Evolutionary conservation across 2,797 vertebrate species (phyloP), one percentile per base, ranked within the genome.

Genomic region (Craterocephalus amniculus): DNA sequence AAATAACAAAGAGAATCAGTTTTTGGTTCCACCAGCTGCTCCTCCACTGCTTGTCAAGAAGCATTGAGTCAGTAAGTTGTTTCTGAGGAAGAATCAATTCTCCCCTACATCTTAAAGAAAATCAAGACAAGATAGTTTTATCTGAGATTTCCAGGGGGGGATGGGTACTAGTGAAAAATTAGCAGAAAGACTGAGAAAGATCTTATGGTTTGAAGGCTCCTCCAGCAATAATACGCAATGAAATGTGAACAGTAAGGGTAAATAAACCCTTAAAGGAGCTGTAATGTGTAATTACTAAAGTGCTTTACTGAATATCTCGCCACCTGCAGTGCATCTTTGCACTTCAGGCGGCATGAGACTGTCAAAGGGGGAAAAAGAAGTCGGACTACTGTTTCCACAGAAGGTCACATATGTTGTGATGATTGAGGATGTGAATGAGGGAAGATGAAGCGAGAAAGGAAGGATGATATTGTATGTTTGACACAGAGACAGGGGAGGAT

Each of bases 391-490:
- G 73, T 87, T 76, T 52, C 83, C 55, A 63, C 63, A 84, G 82
- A 89, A 91, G 87, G 87, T 88, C 78, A 89, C 24, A 43, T 45
- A 78, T 1, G n/a, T 35, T 1, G n/a, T 35, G 5, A 58, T 61
- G 83, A 78, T 75, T n/a, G 74, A 74, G 84, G 70, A 90, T 76
- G 86, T 88, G 84, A 87, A 84, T 87, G 69, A 67, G 67, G 29
- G 70, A 71, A 6, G 67, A 61, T n/a, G 58, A 57, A 70, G 63
- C 4, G 32, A 49, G 56, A 60, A 81, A 74, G 63, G 70, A 67
- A 57, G 58, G 71, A 83, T 84, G 71, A 85, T 81, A 85, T 79
- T 73, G 68, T 74, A 77, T 76, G 74, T 87, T 80, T 79, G 59
- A 67, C 76, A 85, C 10, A 52, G 63, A 70, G 80, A 83, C 43